phyloP scores from a whole-genome alignment of 2,888 invertebrate species.

The Ptilodon capucinus region DNA sequence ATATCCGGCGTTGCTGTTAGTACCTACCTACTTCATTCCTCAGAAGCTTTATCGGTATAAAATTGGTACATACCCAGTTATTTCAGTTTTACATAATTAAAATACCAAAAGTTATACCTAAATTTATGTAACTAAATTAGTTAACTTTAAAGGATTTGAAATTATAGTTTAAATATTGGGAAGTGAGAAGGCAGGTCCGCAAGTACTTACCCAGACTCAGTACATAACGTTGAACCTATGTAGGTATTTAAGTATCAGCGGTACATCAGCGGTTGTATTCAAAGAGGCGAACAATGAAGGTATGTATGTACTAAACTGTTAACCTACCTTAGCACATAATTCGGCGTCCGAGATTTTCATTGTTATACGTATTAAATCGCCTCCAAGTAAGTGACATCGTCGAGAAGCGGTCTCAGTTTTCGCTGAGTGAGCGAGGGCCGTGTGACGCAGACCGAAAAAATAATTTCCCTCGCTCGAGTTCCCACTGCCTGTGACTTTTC shows the following conservation, averaged over 20 bases:
- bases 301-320: too few species aligned
- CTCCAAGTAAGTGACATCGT: constrained; percentile 54
- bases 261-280: too few species aligned
- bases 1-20: background rate
- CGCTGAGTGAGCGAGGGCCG: constrained; percentile 77
- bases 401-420: constrained; percentile 65
- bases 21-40: constrained; percentile 32
- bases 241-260: too few species aligned
- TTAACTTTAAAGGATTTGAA: too few species aligned
- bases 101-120: too few species aligned
- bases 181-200: too few species aligned
- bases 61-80: constrained; percentile 16
- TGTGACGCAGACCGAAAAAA: constrained; percentile 82
- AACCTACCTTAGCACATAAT: background rate
- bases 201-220: too few species aligned
- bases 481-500: constrained; percentile 79
- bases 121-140: too few species aligned
- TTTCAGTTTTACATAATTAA: background rate
- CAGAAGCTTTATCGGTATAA: constrained; percentile 24
- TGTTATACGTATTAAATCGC: constrained; percentile 41
- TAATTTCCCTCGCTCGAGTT: constrained; percentile 79
- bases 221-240: too few species aligned
- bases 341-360: constrained; percentile 24
- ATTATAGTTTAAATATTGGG: too few species aligned
- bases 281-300: too few species aligned